These are phyloP conservation scores for Sphinx pinastri DNA, from an alignment of 2,888 invertebrate species.

Conservation along the genomic window DNA sequence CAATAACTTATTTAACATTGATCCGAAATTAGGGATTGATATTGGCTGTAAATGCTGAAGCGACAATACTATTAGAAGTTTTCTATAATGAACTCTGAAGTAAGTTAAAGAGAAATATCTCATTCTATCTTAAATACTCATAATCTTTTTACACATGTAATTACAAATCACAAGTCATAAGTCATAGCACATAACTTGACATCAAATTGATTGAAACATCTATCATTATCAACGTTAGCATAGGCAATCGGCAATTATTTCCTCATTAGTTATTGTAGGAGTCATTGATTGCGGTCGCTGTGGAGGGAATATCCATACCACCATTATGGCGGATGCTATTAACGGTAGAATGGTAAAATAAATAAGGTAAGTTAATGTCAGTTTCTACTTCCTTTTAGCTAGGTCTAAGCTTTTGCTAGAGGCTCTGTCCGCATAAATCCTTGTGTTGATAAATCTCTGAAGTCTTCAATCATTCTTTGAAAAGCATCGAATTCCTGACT, in stretches of 20 bases:
- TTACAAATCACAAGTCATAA: neutral
- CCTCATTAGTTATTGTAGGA: slow-evolving; percentile 2
- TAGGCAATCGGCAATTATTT: neutral
- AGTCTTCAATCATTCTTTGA: no score
- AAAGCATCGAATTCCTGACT: no score
- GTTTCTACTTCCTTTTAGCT: no score
- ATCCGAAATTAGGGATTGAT: no score
- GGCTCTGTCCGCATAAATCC: no score
- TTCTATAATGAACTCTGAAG: no score
- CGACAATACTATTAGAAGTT: no score
- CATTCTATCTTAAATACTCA: neutral
- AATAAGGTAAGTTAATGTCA: no score
- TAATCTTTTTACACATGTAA: neutral
- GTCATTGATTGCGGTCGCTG: neutral
- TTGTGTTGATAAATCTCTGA: no score
- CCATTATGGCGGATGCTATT: neutral
- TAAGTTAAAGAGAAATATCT: neutral
- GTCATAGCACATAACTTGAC: neutral
- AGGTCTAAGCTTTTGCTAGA: no score
- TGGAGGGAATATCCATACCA: neutral
- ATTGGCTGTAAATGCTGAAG: no score
- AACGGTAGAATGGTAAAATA: neutral
- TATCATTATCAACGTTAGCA: slow-evolving; percentile 1
- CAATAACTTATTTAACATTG: no score
- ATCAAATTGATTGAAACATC: slow-evolving; percentile 7